Percentiles rank a stretch among this genome's conserved stretches.
phyloP scores from a whole-genome alignment of 2,888 invertebrate species.

The Lithophane socia region DNA sequence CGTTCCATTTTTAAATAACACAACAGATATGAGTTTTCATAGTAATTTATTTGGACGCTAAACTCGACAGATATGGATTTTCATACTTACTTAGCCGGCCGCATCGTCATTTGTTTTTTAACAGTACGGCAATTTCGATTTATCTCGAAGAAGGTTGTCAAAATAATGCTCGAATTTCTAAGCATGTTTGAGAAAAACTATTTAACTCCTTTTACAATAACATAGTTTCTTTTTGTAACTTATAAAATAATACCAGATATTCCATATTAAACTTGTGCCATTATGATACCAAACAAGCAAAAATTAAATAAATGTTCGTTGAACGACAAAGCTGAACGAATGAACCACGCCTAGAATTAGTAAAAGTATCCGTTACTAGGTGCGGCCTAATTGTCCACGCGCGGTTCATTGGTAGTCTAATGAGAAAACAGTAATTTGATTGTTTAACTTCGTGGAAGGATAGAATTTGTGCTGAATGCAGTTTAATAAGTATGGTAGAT shows the following conservation, averaged over 20 bases:
- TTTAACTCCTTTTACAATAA: no score
- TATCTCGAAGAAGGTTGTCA: no score
- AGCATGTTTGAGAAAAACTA: no score
- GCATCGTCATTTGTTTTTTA: no score
- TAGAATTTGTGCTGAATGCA: constrained; percentile 6
- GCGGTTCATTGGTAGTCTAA: constrained; percentile 41
- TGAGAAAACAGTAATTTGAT: constrained; percentile 47
- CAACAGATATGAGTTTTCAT: no score
- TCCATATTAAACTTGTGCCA: neutral
- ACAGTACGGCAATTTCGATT: no score
- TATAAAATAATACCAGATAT: no score
- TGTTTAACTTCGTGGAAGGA: constrained; percentile 37
- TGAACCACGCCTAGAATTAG: constrained; percentile 33
- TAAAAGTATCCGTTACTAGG: constrained; percentile 30
- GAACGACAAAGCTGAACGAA: constrained; percentile 6
- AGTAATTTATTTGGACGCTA: no score
- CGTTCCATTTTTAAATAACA: no score
- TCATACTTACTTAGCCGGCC: no score
- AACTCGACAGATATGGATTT: no score
- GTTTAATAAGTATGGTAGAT: neutral
- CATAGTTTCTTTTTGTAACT: neutral
- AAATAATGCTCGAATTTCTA: no score
- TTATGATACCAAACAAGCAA: neutral
- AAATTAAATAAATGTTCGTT: neutral
- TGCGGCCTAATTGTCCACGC: constrained; percentile 45